These are phyloP conservation scores for Heliocidaris tuberculata DNA, from an alignment of 35 echinoderm and acorn worm species.

Conservation along the genomic window DNA sequence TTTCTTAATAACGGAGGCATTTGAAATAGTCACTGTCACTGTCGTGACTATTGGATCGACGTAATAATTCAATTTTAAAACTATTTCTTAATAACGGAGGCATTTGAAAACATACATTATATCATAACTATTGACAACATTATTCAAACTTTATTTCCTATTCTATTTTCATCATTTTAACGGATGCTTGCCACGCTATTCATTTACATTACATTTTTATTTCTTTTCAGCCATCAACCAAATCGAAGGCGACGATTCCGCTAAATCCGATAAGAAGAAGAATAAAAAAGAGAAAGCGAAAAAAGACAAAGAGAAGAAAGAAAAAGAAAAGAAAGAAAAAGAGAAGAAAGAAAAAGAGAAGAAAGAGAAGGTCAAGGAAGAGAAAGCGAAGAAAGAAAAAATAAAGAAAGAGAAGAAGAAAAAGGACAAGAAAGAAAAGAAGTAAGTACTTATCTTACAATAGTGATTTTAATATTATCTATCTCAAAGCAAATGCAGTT, in stretches of 20 bases:
- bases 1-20: background rate
- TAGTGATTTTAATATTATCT: background rate
- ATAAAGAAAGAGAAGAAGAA: background rate
- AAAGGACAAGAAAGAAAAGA: constrained; percentile 19
- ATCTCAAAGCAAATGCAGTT: background rate
- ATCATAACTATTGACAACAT: background rate
- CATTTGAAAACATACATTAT: background rate
- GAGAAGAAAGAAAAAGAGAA: background rate
- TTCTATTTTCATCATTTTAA: background rate
- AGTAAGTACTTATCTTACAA: background rate
- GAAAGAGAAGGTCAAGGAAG: background rate
- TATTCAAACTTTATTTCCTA: background rate
- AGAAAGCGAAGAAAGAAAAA: background rate
- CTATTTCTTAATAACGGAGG: background rate
- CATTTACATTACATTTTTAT: background rate
- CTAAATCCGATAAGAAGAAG: background rate
- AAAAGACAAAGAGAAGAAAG: background rate
- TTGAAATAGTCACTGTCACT: too few species aligned
- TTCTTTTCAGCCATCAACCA: background rate
- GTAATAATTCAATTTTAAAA: background rate
- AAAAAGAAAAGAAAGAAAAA: background rate
- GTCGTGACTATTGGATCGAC: background rate
- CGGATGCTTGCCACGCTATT: background rate
- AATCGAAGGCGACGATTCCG: background rate
- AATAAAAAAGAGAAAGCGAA: background rate